Evolutionary conservation across 2,888 invertebrate genomes (phyloP), one percentile per base, ranked within the genome.

Genomic region (Plebejus argus): DNA sequence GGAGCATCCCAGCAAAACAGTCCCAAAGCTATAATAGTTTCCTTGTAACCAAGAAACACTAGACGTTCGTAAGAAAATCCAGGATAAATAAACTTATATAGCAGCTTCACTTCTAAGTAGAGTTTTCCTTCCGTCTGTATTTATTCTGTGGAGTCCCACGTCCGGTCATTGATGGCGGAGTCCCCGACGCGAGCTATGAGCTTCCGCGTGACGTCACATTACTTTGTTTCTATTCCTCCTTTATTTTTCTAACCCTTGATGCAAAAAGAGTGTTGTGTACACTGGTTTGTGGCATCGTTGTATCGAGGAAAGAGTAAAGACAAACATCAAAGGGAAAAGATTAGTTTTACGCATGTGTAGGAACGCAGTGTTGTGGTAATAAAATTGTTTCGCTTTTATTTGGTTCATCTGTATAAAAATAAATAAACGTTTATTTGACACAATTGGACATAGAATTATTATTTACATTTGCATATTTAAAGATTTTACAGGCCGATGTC

Each of bases 111-210:
- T 18, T 18, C 15, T 15, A 15, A 15, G 15, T 0, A 53, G 28
- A 28, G 66, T 18, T 28, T 66, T 15, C 18, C 28, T 66, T 28
- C 66, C 28, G 18, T 33, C 28, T 66, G 8, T 28, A 33, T 28
- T 28, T 66, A 66, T 33, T 66, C 66, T 66, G 66, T 66, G 61
- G 23, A 12, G 28, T 5, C 15, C 6, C 28, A 5, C 15, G 66
- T 66, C 66, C 66, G 66, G 66, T 28, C 18, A 66, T 66, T 66
- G 66, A 66, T 66, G 15, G 28, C 20, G 18, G 28, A 28, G 66
- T 28, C 18, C 18, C 66, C 66, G 66, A 33, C 66, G 66, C 66
- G 66, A 33, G 66, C 28, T 66, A 66, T 66, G 66, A 66, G 66
- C 61, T 66, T 66, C 66, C 66, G 28, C 66, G 61, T 61, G 66